Evolutionary conservation across 1,140 invertebrate species (phyloP), one percentile per base, ranked within the genome.

Genomic region (Drosophila tristis): DNA sequence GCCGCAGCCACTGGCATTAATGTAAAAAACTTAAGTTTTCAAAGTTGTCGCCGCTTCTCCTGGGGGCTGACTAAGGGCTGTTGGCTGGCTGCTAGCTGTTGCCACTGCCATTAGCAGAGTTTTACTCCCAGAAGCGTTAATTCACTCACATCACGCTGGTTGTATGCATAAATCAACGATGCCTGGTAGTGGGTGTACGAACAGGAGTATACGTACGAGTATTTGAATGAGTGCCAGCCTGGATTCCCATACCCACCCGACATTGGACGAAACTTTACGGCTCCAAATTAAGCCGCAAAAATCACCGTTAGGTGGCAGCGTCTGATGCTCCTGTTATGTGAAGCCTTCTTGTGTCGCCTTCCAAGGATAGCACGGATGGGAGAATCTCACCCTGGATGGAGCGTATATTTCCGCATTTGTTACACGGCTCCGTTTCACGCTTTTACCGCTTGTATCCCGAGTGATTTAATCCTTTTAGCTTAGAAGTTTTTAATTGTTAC

Each of bases 161-260:
- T 86, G 78, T 86, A 87, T 86, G 78, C 81, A 86, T 87, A 87
- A 86, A 87, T 86, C 81, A 86, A 72, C 56, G 81, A 53, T 49
- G 15, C 5, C 6, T 29, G 11, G 7, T n/a, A 8, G 16, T 47
- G 44, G 11, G 59, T 20, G 29, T 51, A 1, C 29, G 20, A 20
- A 25, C 2, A 25, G 4, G 2, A 29, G 8, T 20, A 25, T n/a
- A 35, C 13, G 20, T 67, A 26, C 15, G 25, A 47, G 39, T 70
- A 57, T 68, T 53, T 68, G 35, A 42, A 45, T 53, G 50, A 39
- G 35, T 13, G 11, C 11, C 35, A 39, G 35, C 3, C 2, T 9
- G 20, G 20, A 20, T 20, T 20, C 20, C 20, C 31, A 11, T 35
- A 11, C 31, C 31, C 31, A 9, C 86, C 60, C 67, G 57, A 55